These are phyloP conservation scores for Baronia brevicornis DNA, from an alignment of 2,888 invertebrate genomes.

Conservation along the genomic window DNA sequence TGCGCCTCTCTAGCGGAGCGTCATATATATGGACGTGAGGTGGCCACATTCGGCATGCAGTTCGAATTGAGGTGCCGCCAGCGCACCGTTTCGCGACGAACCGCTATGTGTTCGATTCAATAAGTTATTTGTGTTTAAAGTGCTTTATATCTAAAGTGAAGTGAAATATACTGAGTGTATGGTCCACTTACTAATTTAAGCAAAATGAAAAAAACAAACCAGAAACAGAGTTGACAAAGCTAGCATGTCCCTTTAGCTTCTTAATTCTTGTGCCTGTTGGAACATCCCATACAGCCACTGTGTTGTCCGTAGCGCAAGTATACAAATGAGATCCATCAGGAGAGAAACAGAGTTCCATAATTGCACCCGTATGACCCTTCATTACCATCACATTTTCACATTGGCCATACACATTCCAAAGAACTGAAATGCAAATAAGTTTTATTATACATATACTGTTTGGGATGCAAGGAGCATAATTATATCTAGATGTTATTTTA, in stretches of 20 bases:
- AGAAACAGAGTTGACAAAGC: slow-evolving; percentile 84
- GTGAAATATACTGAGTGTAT: no score
- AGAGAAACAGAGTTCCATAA: slow-evolving; percentile 94
- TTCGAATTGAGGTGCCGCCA: no score
- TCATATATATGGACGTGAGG: no score
- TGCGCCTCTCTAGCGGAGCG: no score
- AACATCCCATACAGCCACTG: slow-evolving; percentile 96
- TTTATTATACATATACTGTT: neutral
- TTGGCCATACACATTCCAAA: slow-evolving; percentile 98
- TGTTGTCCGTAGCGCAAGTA: slow-evolving; percentile 95
- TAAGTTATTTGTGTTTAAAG: no score
- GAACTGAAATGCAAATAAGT: slow-evolving; percentile 67
- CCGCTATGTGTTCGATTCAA: no score
- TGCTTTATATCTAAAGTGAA: no score
- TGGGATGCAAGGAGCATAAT: neutral
- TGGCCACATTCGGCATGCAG: no score
- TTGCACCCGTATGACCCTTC: slow-evolving; percentile 95
- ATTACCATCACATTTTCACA: slow-evolving; percentile 97
- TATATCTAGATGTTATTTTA: no score
- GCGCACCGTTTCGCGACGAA: no score
- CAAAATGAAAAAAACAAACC: slow-evolving; percentile 48
- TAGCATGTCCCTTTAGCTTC: slow-evolving; percentile 89
- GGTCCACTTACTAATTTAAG: no score
- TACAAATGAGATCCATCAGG: slow-evolving; percentile 90
- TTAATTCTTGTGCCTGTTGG: slow-evolving; percentile 91